phyloP scores from a whole-genome alignment of 2,113 vertebrate genomes.

The Carettochelys insculpta region DNA sequence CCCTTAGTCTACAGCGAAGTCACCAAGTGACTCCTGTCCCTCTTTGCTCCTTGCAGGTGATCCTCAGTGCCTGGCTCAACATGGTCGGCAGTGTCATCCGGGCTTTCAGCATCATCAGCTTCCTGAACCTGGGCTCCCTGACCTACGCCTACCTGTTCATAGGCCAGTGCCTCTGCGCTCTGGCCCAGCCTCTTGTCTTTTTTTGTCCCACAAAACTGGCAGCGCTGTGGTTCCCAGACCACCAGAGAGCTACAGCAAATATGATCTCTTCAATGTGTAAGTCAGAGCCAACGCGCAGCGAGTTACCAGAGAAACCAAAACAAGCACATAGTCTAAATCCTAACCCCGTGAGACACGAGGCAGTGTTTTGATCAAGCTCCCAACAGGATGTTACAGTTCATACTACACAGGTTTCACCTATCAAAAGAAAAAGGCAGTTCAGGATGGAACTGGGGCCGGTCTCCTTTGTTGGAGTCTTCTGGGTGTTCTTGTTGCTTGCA shows the following conservation, averaged over 20 bases:
- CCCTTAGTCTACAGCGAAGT: neutral
- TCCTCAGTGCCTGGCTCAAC: slow-evolving; percentile 90
- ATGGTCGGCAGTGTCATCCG: slow-evolving; percentile 83
- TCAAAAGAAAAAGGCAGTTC: no score
- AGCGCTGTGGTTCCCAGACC: slow-evolving; percentile 93
- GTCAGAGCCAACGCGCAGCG: slow-evolving; percentile 21
- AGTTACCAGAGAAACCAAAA: no score
- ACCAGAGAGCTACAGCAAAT: slow-evolving; percentile 92
- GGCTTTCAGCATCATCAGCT: slow-evolving; percentile 47
- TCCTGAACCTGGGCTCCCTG: neutral
- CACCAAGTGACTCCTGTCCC: neutral
- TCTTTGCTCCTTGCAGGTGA: slow-evolving; percentile 75
- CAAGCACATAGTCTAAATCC: no score
- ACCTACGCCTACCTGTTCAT: slow-evolving; percentile 77
- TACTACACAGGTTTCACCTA: no score
- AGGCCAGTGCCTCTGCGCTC: slow-evolving; percentile 87
- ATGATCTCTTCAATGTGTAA: slow-evolving; percentile 94
- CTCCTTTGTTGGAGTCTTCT: no score
- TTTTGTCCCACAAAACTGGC: slow-evolving; percentile 94
- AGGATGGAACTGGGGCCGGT: no score
- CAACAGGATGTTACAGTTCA: no score
- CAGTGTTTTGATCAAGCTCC: no score
- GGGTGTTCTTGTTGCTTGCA: no score
- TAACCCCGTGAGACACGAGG: no score
- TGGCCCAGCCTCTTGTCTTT: slow-evolving; percentile 91